phyloP scores from a whole-genome alignment of 2,888 invertebrate genomes.

The Teleogryllus oceanicus region DNA sequence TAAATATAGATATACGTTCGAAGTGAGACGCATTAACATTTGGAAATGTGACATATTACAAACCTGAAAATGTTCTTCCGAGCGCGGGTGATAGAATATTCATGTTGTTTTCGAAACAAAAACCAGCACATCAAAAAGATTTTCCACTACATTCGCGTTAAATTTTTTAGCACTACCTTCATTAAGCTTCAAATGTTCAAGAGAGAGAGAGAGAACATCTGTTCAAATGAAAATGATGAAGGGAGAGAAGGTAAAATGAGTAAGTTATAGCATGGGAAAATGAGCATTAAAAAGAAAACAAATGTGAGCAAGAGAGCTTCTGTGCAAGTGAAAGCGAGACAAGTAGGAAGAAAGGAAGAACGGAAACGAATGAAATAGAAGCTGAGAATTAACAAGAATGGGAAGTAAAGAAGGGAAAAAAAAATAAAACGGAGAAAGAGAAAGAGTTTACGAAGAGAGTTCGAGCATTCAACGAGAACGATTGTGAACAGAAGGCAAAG shows the following conservation, averaged over 20 bases:
- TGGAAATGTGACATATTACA: background rate
- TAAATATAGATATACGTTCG: background rate
- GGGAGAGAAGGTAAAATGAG: background rate
- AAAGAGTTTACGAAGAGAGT: too few relatives aligned
- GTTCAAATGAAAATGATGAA: background rate
- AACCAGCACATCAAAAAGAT: background rate
- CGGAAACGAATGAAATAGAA: too few relatives aligned
- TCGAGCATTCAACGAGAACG: too few relatives aligned
- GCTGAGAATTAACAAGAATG: too few relatives aligned
- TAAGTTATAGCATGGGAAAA: too few relatives aligned
- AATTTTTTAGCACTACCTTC: background rate
- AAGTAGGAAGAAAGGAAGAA: too few relatives aligned
- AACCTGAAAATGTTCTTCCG: background rate
- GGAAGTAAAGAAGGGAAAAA: too few relatives aligned
- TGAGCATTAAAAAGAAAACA: too few relatives aligned
- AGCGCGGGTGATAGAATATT: background rate
- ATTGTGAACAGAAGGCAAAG: too few relatives aligned
- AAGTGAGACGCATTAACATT: background rate
- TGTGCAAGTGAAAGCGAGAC: too few relatives aligned
- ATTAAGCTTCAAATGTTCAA: background rate
- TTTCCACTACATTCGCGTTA: background rate
- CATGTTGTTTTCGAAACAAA: background rate
- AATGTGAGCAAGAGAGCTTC: too few relatives aligned
- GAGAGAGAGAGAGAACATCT: background rate
- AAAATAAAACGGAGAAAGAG: too few relatives aligned